These are phyloP conservation scores for Limanda limanda DNA, from an alignment of 2,113 vertebrate species.

Conservation along the genomic window DNA sequence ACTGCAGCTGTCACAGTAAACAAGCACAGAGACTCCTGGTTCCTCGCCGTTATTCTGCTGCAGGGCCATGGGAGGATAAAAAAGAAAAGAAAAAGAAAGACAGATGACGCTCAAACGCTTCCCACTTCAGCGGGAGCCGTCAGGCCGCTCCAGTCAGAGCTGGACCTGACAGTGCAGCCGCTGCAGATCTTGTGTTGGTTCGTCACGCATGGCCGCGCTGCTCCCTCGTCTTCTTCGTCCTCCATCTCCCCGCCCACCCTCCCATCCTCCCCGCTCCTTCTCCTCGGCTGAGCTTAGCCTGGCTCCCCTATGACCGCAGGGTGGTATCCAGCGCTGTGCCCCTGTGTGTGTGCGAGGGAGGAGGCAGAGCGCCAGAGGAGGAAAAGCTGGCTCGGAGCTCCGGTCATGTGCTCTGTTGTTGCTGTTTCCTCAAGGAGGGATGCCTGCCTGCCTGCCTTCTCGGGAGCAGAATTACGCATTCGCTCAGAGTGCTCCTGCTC, in stretches of 20 bases:
- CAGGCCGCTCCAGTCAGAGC: constrained; percentile 58
- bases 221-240: constrained; percentile 51
- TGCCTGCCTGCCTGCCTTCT: constrained; percentile 53
- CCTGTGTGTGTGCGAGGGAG: constrained; percentile 42
- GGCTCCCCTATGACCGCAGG: constrained; percentile 64
- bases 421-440: constrained; percentile 63
- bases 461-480: constrained; percentile 62
- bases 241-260: constrained; percentile 22
- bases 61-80: constrained; percentile 49
- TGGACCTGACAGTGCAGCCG: constrained; percentile 62
- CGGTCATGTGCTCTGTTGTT: constrained; percentile 75
- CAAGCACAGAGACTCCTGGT: constrained; percentile 54
- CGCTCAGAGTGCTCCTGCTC: constrained; percentile 34
- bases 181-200: constrained; percentile 69
- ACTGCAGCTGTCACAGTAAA: constrained; percentile 71
- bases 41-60: constrained; percentile 41
- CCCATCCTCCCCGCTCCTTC: constrained; percentile 29
- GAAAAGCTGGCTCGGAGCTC: constrained; percentile 69
- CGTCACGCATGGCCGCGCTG: constrained; percentile 62
- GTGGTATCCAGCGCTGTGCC: constrained; percentile 64
- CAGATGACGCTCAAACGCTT: constrained; percentile 68
- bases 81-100: constrained; percentile 57
- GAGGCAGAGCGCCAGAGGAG: constrained; percentile 58
- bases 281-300: constrained; percentile 59
- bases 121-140: constrained; percentile 63